Evolutionary conservation across 2,888 invertebrate genomes (phyloP).

Genomic region (Volucella zonaria): DNA sequence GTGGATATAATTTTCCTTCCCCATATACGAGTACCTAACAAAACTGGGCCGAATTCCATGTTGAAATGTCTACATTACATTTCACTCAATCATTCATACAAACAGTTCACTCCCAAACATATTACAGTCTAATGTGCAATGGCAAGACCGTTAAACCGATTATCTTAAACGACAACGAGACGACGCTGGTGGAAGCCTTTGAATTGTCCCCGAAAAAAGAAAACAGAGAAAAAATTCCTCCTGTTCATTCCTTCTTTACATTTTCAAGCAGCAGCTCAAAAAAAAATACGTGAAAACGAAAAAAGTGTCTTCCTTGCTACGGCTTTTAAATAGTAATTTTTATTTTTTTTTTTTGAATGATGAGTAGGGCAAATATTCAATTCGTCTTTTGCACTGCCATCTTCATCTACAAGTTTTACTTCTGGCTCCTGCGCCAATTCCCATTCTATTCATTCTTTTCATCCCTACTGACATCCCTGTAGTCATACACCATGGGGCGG

Average conservation of each 20-base stretch:
- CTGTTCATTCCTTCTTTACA: neutral
- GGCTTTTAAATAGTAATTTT: constrained; percentile 41
- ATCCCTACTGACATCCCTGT: constrained; percentile 28
- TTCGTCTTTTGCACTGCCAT: constrained; percentile 54
- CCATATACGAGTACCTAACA: too few species aligned
- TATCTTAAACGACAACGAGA: neutral
- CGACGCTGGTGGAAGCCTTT: neutral
- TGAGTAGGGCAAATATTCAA: constrained; percentile 55
- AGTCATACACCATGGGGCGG: neutral
- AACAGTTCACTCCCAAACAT: constrained; percentile 17
- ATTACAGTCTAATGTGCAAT: constrained; percentile 5
- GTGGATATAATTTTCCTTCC: too few species aligned
- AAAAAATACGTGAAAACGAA: neutral
- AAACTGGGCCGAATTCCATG: too few species aligned
- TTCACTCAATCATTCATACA: neutral
- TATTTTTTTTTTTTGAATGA: constrained; percentile 43
- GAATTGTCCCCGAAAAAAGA: constrained; percentile 7
- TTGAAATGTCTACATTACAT: constrained; percentile 32
- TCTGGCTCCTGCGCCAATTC: constrained; percentile 10
- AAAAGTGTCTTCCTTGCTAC: constrained; percentile 33
- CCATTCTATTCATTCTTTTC: constrained; percentile 53
- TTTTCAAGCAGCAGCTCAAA: constrained; percentile 15
- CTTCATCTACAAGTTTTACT: constrained; percentile 23
- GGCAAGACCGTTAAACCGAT: constrained; percentile 31
- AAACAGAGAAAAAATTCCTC: constrained; percentile 2